phyloP scores from a whole-genome alignment of 2,797 vertebrate species.

The Vireo griseus region DNA sequence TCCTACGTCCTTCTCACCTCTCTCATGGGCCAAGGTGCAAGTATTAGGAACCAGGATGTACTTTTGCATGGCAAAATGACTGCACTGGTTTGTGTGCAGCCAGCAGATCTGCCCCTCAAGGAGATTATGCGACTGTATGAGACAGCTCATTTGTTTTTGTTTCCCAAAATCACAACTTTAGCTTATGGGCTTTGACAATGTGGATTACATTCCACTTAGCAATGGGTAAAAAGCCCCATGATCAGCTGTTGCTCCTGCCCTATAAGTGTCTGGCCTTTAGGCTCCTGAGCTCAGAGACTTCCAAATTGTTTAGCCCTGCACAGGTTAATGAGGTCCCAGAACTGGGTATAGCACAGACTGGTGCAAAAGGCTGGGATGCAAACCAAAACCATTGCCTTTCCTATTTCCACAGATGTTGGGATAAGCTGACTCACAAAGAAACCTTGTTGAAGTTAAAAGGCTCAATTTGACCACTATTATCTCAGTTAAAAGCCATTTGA shows the following conservation, averaged over 20 bases:
- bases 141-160: background rate
- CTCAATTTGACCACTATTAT: background rate
- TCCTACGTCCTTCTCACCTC: background rate
- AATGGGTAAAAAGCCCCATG: background rate
- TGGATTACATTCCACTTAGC: background rate
- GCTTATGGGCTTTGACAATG: background rate
- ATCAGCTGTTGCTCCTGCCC: background rate
- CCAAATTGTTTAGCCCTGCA: background rate
- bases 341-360: background rate
- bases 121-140: background rate
- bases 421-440: background rate
- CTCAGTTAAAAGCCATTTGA: background rate
- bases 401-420: background rate
- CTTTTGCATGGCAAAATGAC: background rate
- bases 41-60: background rate
- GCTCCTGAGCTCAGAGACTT: background rate
- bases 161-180: constrained; percentile 1
- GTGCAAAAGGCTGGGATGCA: background rate
- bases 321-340: background rate
- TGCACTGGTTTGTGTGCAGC: background rate
- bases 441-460: background rate
- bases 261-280: background rate
- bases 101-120: background rate
- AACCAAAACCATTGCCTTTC: background rate
- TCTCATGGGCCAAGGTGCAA: background rate